These are phyloP conservation scores for Apodemus sylvaticus DNA, from an alignment of 2,113 vertebrate genomes.

Conservation along the genomic window DNA sequence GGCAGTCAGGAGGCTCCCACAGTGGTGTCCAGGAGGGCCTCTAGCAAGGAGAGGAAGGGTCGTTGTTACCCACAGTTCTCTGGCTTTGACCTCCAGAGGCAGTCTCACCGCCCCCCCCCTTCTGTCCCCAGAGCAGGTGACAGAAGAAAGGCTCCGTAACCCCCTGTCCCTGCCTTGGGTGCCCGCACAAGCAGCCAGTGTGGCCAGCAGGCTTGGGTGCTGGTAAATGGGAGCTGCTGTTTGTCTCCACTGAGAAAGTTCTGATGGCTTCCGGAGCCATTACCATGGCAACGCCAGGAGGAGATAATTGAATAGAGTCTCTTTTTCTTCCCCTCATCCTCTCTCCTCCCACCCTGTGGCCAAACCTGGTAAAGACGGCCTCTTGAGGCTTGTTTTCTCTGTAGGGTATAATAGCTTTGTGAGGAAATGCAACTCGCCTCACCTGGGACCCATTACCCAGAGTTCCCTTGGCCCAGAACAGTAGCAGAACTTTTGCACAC, in stretches of 20 bases:
- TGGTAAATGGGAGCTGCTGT: conserved; percentile 72
- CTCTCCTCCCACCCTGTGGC: conserved; percentile 65
- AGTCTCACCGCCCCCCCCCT: not conserved
- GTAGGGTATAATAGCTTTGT: conserved; percentile 80
- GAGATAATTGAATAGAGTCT: conserved; percentile 91
- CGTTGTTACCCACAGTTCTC: not conserved
- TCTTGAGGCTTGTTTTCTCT: conserved; percentile 75
- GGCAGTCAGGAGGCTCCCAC: conserved; percentile 81
- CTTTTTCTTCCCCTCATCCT: conserved; percentile 80
- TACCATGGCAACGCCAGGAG: conserved; percentile 92
- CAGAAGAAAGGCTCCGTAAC: not conserved
- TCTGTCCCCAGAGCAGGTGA: conserved; percentile 44
- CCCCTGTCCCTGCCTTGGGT: not conserved
- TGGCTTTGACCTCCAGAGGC: not conserved
- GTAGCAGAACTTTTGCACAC: conserved; percentile 69
- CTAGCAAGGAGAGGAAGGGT: conserved; percentile 68
- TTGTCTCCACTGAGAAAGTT: conserved; percentile 88
- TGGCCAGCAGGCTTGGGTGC: conserved; percentile 46
- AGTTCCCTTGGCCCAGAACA: conserved; percentile 60
- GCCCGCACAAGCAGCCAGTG: not conserved
- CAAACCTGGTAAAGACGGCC: conserved; percentile 80
- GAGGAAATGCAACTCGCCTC: conserved; percentile 73
- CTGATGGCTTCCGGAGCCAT: conserved; percentile 86
- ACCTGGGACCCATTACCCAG: conserved; percentile 71
- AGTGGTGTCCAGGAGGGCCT: conserved; percentile 59